These are phyloP conservation scores for Halocynthia roretzi DNA, from an alignment of 23 tunicate genomes.

Conservation along the genomic window DNA sequence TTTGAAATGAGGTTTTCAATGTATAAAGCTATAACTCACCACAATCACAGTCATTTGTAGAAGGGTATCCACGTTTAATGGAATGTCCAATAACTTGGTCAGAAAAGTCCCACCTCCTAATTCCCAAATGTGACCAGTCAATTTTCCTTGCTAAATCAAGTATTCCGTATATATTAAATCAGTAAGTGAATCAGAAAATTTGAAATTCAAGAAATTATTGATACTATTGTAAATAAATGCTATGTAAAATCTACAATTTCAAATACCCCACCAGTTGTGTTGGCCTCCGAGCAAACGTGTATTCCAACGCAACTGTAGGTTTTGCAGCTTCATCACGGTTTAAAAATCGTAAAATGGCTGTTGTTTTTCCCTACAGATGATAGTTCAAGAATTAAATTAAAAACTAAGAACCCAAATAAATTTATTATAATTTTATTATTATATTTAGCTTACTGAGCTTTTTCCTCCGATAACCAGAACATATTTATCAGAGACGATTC, in stretches of 20 bases:
- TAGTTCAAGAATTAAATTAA: neutral
- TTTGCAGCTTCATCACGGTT: constrained; percentile 64
- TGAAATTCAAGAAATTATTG: too few relatives aligned
- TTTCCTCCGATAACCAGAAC: constrained; percentile 73
- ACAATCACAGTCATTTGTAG: constrained; percentile 60
- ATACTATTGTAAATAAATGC: neutral
- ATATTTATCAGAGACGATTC: constrained; percentile 40
- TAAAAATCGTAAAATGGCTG: constrained; percentile 67
- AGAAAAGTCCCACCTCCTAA: constrained; percentile 89
- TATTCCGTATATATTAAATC: neutral
- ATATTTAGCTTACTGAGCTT: constrained; percentile 45
- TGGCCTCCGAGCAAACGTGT: constrained; percentile 73
- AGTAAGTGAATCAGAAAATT: too few relatives aligned
- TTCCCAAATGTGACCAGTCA: constrained; percentile 91
- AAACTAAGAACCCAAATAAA: neutral
- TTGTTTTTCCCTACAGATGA: constrained; percentile 70
- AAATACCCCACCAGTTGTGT: constrained; percentile 59
- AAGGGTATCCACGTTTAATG: constrained; percentile 46
- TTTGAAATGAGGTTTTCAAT: too few relatives aligned
- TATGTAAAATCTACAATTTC: neutral
- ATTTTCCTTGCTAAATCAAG: constrained; percentile 54
- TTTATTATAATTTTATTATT: neutral
- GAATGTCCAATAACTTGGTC: constrained; percentile 64
- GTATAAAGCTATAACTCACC: constrained; percentile 27
- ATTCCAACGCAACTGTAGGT: constrained; percentile 83